phyloP scores from a whole-genome alignment of 1,140 invertebrate genomes.

The Arctopsyche grandis region DNA sequence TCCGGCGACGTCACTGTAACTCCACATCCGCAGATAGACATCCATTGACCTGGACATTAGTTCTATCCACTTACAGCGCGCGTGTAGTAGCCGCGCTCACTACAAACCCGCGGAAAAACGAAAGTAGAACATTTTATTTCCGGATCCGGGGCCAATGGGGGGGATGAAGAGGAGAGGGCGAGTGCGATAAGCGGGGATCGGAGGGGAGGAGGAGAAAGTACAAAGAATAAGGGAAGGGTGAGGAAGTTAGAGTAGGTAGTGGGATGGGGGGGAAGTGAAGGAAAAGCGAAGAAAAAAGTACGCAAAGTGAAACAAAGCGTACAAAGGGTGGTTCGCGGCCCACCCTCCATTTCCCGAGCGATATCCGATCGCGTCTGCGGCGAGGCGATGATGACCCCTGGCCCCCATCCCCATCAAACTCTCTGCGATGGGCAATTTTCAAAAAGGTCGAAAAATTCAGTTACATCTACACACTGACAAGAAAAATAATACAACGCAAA shows the following conservation, averaged over 20 bases:
- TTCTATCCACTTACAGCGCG: conserved; percentile 32
- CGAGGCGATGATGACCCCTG: conserved; percentile 11
- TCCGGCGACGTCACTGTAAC: not conserved
- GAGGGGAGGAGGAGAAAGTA: not conserved
- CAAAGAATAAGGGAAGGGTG: not conserved
- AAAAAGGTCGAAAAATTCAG: not conserved
- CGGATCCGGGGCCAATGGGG: conserved; percentile 35
- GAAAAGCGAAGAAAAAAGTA: conserved; percentile 24
- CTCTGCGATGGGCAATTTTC: not conserved
- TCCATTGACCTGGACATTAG: conserved; percentile 45
- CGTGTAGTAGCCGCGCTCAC: conserved; percentile 17
- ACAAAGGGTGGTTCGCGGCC: conserved; percentile 29
- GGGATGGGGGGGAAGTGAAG: not conserved
- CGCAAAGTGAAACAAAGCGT: conserved; percentile 40
- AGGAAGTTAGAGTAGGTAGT: not conserved
- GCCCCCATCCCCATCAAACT: not conserved
- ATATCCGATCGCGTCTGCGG: conserved; percentile 26
- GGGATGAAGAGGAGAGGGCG: not conserved
- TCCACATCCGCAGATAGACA: conserved; percentile 37
- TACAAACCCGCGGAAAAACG: conserved; percentile 43
- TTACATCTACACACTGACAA: no score
- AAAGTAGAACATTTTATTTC: conserved; percentile 54
- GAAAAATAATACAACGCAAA: no score
- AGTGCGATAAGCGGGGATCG: not conserved
- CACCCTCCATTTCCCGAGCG: conserved; percentile 30